phyloP scores from a whole-genome alignment of 2,797 vertebrate genomes.

The Enteromius fasciolatus region DNA sequence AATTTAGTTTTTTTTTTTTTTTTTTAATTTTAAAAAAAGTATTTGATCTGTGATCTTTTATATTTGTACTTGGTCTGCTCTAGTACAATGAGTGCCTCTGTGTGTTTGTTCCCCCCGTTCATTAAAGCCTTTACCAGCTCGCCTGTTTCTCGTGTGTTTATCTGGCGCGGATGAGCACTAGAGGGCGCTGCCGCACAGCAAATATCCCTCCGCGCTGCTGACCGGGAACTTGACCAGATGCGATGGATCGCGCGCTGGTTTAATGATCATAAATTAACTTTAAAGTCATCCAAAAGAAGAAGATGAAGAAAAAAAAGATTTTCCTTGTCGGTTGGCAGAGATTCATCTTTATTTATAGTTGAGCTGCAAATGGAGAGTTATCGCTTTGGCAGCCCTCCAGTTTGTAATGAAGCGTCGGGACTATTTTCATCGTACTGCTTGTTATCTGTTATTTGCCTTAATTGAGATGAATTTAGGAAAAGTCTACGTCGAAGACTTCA shows the following conservation, averaged over 20 bases:
- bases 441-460: too few relatives aligned
- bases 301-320: background rate
- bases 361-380: background rate
- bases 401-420: background rate
- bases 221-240: background rate
- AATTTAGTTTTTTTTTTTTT: background rate
- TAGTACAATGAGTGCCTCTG: background rate
- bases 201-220: background rate
- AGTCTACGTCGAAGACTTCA: too few relatives aligned
- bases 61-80: background rate
- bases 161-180: background rate
- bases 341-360: background rate
- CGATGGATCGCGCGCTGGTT: background rate
- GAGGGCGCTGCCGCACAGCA: background rate
- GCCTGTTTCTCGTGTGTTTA: background rate
- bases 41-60: slow-evolving; percentile 5
- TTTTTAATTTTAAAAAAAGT: too few relatives aligned
- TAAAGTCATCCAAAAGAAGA: background rate
- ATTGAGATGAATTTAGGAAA: background rate
- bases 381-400: background rate
- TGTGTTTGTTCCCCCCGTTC: background rate
- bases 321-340: background rate
- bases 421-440: background rate
- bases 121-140: slow-evolving; percentile 16
- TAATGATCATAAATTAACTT: too few relatives aligned